A percentile compares a stretch with the other conserved stretches of the same genome.
Conservation (phyloP, 2,113 vertebrate genomes). For the Struthidea cinerea region DNA sequence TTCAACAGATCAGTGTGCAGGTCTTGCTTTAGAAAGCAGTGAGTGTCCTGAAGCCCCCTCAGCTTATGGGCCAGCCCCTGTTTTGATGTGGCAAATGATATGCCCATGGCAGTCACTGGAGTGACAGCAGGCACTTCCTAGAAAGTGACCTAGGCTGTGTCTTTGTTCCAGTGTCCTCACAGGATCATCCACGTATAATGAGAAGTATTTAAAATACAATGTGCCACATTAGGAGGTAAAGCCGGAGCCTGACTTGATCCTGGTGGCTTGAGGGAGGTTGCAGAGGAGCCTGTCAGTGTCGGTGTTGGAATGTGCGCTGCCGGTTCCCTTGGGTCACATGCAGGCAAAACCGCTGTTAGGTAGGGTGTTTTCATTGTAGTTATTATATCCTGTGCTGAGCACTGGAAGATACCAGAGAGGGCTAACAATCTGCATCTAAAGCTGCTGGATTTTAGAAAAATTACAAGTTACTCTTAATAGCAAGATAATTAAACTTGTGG, state of each 20-base stretch:
- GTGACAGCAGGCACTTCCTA: neutral
- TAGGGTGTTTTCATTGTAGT: neutral
- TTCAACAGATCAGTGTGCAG: neutral
- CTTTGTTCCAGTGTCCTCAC: neutral
- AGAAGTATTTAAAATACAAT: neutral
- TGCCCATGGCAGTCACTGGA: rapidly evolving
- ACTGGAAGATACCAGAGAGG: neutral
- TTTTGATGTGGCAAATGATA: neutral
- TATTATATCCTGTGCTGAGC: neutral
- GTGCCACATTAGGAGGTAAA: neutral
- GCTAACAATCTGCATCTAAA: neutral
- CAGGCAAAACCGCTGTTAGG: neutral
- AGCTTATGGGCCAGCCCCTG: neutral
- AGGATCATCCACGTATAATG: rapidly evolving
- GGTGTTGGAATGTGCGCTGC: neutral
- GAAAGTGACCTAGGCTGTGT: neutral
- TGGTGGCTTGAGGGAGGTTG: neutral
- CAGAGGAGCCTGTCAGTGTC: neutral
- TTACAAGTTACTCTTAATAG: neutral
- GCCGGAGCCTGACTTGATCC: neutral
- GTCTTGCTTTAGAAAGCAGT: neutral
- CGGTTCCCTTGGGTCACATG: neutral
- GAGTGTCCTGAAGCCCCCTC: neutral
- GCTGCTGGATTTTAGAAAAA: neutral
- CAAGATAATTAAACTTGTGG: neutral